Conservation (phyloP, 2,113 vertebrate species). For the Callorhinus ursinus region DNA sequence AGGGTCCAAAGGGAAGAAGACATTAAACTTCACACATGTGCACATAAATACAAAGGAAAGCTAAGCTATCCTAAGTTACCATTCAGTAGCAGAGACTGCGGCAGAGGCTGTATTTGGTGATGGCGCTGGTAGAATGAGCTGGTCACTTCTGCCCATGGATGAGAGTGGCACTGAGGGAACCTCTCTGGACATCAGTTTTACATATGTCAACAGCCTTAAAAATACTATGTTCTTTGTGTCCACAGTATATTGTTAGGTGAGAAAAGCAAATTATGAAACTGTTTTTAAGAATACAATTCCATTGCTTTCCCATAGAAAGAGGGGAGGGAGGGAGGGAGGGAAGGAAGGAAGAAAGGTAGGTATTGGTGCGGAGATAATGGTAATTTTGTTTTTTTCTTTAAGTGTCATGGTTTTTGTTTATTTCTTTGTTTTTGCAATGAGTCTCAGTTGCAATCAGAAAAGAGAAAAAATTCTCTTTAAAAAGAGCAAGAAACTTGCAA, state of each 20-base stretch:
- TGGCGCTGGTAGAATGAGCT: neutral
- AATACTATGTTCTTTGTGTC: neutral
- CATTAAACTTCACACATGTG: neutral
- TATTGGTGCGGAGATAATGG: neutral
- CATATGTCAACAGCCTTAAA: neutral
- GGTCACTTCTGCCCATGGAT: neutral
- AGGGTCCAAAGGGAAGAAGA: neutral
- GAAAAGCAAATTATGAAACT: neutral
- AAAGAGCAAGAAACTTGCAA: constrained; percentile 50
- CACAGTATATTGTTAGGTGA: neutral
- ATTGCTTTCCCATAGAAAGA: neutral
- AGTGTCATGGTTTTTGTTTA: neutral
- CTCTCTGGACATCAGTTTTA: neutral
- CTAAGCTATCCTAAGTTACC: neutral
- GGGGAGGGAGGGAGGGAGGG: neutral
- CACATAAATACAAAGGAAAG: neutral
- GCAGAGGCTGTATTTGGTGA: neutral
- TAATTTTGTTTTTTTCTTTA: constrained; percentile 7
- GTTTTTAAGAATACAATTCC: neutral
- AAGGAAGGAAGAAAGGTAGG: neutral
- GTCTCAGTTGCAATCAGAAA: constrained; percentile 12
- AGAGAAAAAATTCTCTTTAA: constrained; percentile 25
- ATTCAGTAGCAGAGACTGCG: neutral
- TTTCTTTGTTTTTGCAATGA: neutral
- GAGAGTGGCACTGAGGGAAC: neutral